phyloP scores from a whole-genome alignment of 2,113 vertebrate genomes.

The Macrotus californicus region DNA sequence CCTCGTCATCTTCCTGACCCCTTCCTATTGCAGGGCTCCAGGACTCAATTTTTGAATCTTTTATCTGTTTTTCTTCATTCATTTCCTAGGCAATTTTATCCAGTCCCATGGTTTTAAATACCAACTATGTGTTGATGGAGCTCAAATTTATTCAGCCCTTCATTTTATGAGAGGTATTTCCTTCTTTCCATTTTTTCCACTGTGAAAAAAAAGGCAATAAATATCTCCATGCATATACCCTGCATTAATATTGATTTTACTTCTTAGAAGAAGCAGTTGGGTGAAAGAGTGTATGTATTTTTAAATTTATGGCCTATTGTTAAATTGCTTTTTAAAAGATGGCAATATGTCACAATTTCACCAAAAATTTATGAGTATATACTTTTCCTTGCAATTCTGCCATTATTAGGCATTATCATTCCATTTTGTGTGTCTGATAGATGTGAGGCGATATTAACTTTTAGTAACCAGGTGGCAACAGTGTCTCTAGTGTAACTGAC shows the following conservation, averaged over 20 bases:
- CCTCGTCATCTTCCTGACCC: background rate
- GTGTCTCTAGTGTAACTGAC: background rate
- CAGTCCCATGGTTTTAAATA: background rate
- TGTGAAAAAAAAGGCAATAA: constrained; percentile 7
- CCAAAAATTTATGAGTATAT: background rate
- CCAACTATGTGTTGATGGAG: background rate
- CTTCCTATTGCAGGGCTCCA: background rate
- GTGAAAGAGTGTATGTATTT: background rate
- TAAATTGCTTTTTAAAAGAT: background rate
- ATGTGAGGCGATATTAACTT: background rate
- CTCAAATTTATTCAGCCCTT: background rate
- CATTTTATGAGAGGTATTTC: background rate
- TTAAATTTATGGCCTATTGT: background rate
- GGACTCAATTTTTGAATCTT: background rate
- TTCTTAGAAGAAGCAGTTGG: constrained; percentile 23
- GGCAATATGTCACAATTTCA: background rate
- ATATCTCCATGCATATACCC: background rate
- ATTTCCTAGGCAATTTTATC: background rate
- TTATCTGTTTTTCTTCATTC: background rate
- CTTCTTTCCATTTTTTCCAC: background rate
- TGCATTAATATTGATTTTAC: constrained; percentile 26
- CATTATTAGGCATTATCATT: background rate
- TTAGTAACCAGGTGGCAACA: background rate
- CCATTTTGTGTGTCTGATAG: background rate
- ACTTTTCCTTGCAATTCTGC: background rate